A percentile compares a stretch with the other conserved stretches of the same genome.
phyloP scores from a whole-genome alignment of 2,888 invertebrate genomes.

The Beris chalybata region DNA sequence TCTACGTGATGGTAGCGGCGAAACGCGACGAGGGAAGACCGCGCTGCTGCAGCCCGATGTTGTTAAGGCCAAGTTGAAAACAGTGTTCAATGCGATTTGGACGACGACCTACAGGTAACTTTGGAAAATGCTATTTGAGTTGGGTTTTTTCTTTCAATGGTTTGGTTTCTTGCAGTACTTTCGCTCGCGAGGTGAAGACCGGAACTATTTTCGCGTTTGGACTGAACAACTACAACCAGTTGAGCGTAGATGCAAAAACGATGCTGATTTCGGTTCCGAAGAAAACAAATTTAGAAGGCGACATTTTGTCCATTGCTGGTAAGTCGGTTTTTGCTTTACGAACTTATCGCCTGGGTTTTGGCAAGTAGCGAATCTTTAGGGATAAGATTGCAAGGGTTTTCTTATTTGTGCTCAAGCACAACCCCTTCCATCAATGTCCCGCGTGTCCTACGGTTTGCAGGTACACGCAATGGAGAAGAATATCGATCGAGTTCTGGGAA shows the following conservation, averaged over 20 bases:
- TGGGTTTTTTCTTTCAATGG: no score
- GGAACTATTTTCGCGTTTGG: constrained; percentile 83
- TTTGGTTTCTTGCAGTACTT: constrained; percentile 60
- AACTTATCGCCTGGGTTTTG: no score
- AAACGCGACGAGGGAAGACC: constrained; percentile 59
- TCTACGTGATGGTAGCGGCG: constrained; percentile 63
- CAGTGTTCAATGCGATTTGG: constrained; percentile 72
- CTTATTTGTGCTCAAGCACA: no score
- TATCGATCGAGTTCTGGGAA: no score
- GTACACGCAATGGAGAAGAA: no score
- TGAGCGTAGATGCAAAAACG: constrained; percentile 62
- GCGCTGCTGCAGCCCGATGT: constrained; percentile 50
- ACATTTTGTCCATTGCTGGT: constrained; percentile 50
- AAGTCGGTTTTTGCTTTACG: constrained; percentile 1
- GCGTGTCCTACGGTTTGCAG: no score
- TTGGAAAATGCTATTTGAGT: not conserved
- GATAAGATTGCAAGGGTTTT: no score
- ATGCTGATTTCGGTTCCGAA: constrained; percentile 46
- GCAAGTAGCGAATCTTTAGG: no score
- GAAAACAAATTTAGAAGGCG: constrained; percentile 45
- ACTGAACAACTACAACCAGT: constrained; percentile 92
- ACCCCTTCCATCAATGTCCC: no score
- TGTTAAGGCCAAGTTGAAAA: constrained; percentile 46
- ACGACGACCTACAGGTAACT: constrained; percentile 73
- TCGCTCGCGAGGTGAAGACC: constrained; percentile 67